A percentile compares a stretch with the other conserved stretches of the same genome.
These are phyloP conservation scores for Liparis tanakae DNA, from an alignment of 2,797 vertebrate species.

Conservation along the genomic window DNA sequence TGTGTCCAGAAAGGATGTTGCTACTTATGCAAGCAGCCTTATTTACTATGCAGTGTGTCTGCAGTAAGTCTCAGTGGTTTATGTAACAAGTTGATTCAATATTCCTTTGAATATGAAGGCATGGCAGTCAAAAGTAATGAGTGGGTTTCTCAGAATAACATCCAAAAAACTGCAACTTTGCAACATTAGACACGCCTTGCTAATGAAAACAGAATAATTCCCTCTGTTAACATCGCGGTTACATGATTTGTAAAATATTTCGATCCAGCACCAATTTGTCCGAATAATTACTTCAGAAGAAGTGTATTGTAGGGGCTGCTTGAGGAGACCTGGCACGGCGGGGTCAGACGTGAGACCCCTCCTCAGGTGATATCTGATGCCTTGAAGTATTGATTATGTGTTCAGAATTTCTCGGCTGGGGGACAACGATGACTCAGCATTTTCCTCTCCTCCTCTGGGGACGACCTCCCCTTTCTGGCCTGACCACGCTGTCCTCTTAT, in stretches of 20 bases:
- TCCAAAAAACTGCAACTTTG: background rate
- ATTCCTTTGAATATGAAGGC: slow-evolving; percentile 13
- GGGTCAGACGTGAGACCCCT: slow-evolving; percentile 30
- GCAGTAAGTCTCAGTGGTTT: slow-evolving; percentile 15
- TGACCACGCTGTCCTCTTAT: slow-evolving; percentile 2
- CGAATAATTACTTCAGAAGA: slow-evolving; percentile 11
- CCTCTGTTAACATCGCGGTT: background rate
- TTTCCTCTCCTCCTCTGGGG: slow-evolving; percentile 21
- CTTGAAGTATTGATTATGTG: slow-evolving; percentile 62
- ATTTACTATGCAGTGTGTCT: slow-evolving; percentile 36
- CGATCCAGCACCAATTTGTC: background rate
- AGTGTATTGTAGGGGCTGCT: slow-evolving; percentile 7
- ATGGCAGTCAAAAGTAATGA: slow-evolving; percentile 11
- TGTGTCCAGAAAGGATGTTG: slow-evolving; percentile 24
- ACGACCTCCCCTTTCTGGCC: slow-evolving; percentile 3
- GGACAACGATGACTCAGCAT: slow-evolving; percentile 65
- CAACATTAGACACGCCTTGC: background rate
- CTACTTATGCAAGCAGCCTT: slow-evolving; percentile 23
- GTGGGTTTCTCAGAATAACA: slow-evolving; percentile 12
- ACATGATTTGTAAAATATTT: background rate
- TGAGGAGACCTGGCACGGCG: slow-evolving; percentile 2
- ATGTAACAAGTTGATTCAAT: slow-evolving; percentile 39
- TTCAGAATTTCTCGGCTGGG: slow-evolving; percentile 37
- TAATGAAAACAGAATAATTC: background rate
- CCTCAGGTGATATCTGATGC: slow-evolving; percentile 41